Evolutionary conservation across 2,888 invertebrate genomes (phyloP), one percentile per base, ranked within the genome.

Genomic region (Chalcis sispes): DNA sequence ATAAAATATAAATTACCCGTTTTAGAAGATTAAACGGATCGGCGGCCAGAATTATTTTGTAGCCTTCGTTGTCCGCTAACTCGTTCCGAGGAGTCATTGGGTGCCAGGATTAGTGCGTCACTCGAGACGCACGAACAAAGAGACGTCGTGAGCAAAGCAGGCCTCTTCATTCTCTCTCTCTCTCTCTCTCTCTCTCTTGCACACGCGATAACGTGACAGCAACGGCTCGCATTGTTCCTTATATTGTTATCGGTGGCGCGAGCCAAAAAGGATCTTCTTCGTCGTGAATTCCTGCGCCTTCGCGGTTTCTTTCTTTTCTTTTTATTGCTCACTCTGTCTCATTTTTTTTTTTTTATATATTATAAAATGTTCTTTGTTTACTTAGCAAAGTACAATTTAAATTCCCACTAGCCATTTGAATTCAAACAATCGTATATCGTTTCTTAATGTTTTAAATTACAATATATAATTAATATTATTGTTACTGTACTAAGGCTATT

Each of bases 161-260:
- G n/a, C n/a, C n/a, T n/a, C n/a, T n/a, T n/a, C n/a, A n/a, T n/a
- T n/a, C n/a, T n/a, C n/a, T n/a, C n/a, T n/a, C n/a, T 48, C 42
- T 48, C 42, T 62, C 23, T 20, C 27, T 46, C 18, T 62, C 42
- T n/a, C 25, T 48, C 62, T 36, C 40, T 59, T n/a, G 5, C 58
- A 7, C 18, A 13, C 13, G 20, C 25, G 13, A n/a, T 25, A 10
- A 36, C 36, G 36, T 20, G 20, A 50, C 20, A 32, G 13, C 13
- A 20, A 1, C 15, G 15, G 10, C 40, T 10, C 42, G 40, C n/a
- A 46, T 46, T 40, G 36, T 58, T 18, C 8, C 5, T 27, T 32
- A 13, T 4, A 29, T n/a, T 58, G 36, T 58, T 58, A 58, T 58
- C 36, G 20, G 10, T 25, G 25, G 1, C 1, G 13, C 23, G 23